Percentiles rank a stretch among this genome's conserved stretches.
phyloP scores from a whole-genome alignment of 2,113 vertebrate species.

The Hippocampus abdominalis region DNA sequence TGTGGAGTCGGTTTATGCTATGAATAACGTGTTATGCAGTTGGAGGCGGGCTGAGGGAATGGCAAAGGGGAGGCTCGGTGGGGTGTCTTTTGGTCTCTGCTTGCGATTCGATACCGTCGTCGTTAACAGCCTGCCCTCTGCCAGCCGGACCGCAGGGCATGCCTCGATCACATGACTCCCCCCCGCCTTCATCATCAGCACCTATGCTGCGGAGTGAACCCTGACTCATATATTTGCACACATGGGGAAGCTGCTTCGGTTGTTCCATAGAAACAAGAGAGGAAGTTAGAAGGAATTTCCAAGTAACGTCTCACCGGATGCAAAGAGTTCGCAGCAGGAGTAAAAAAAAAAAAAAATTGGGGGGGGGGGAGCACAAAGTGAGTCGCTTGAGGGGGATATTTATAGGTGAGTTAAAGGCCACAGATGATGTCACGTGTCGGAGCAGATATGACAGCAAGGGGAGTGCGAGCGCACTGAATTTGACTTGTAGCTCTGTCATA shows the following conservation, averaged over 20 bases:
- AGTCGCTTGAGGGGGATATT: conserved; percentile 42
- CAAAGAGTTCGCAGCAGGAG: background rate
- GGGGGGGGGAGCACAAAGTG: conserved; percentile 22
- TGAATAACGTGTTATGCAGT: conserved; percentile 52
- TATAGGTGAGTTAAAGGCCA: conserved; percentile 70
- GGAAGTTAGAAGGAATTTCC: conserved; percentile 19
- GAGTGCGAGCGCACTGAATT: conserved; percentile 7
- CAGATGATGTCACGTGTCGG: conserved; percentile 31
- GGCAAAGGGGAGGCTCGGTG: background rate
- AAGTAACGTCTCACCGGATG: background rate
- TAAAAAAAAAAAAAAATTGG: background rate
- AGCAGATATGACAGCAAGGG: conserved; percentile 33
- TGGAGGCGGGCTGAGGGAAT: conserved; percentile 16
- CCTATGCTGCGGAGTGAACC: background rate
- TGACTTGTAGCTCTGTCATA: background rate
- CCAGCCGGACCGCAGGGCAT: conserved; percentile 1
- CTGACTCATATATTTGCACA: conserved; percentile 39
- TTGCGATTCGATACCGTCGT: conserved; percentile 48
- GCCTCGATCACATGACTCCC: conserved; percentile 17
- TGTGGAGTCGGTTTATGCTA: conserved; percentile 44
- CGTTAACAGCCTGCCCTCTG: conserved; percentile 49
- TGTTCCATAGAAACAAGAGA: background rate
- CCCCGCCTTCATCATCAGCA: background rate
- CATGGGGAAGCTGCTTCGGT: conserved; percentile 13
- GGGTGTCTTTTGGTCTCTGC: conserved; percentile 9